phyloP scores from a whole-genome alignment of 2,113 vertebrate genomes.

The Phaetusa simplex region DNA sequence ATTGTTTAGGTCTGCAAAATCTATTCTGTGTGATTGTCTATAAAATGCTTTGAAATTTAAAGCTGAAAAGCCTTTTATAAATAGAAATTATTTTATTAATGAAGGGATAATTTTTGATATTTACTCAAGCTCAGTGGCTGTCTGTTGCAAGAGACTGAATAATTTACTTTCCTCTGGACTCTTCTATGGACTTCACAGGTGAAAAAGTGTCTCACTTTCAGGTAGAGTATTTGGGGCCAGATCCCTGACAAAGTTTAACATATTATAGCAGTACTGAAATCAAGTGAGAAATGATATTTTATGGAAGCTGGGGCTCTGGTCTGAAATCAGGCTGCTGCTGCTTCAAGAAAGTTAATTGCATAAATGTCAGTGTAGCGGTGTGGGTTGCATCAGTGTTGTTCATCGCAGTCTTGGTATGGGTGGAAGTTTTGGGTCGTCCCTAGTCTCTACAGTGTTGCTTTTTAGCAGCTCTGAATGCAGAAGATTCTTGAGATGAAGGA shows the following conservation, averaged over 20 bases:
- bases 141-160: background rate
- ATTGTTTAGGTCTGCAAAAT: background rate
- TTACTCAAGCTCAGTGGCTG: background rate
- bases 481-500: background rate
- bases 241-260: accelerated
- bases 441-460: background rate
- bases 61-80: background rate
- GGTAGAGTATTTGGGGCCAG: background rate
- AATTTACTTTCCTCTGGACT: background rate
- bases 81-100: background rate
- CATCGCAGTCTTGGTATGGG: accelerated
- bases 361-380: background rate
- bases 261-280: background rate
- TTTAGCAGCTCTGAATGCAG: background rate
- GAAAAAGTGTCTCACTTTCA: background rate
- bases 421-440: background rate
- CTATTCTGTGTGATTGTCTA: accelerated
- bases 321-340: background rate
- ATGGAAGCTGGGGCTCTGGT: background rate
- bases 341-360: background rate
- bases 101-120: background rate
- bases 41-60: background rate
- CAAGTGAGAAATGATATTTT: background rate
- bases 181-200: background rate
- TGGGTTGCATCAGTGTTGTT: background rate